Evolutionary conservation across 2,797 vertebrate genomes (phyloP).

Genomic region (Microhierax caerulescens): DNA sequence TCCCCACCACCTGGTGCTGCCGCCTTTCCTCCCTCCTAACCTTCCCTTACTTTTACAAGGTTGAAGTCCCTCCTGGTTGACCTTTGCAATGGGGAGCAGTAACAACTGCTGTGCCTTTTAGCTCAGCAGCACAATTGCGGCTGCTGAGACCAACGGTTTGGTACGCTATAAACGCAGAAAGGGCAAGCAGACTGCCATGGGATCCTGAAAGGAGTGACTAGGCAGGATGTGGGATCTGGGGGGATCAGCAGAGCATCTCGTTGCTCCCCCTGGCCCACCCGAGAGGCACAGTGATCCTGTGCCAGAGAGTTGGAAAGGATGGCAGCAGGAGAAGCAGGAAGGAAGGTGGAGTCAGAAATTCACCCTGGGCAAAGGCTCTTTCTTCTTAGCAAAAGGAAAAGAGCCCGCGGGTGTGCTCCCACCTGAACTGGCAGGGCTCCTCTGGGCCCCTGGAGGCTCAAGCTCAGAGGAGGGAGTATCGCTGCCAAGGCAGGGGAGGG

Average conservation of each 20-base stretch:
- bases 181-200: neutral
- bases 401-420: neutral
- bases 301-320: neutral
- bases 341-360: neutral
- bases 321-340: neutral
- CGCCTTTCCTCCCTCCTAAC: neutral
- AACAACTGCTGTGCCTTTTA: neutral
- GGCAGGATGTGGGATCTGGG: neutral
- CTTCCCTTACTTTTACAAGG: neutral
- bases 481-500: neutral
- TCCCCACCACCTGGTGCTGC: neutral
- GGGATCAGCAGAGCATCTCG: neutral
- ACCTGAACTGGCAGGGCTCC: neutral
- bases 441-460: neutral
- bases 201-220: neutral
- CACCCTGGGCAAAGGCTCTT: neutral
- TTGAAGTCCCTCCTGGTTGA: neutral
- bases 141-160: accelerated
- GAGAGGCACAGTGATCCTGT: neutral
- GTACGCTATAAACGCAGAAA: neutral
- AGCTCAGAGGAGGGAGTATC: neutral
- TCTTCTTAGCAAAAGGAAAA: neutral
- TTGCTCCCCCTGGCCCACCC: neutral
- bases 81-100: neutral
- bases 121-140: neutral